phyloP scores from a whole-genome alignment of 2,797 vertebrate species.

The Sebastes hubbsi region DNA sequence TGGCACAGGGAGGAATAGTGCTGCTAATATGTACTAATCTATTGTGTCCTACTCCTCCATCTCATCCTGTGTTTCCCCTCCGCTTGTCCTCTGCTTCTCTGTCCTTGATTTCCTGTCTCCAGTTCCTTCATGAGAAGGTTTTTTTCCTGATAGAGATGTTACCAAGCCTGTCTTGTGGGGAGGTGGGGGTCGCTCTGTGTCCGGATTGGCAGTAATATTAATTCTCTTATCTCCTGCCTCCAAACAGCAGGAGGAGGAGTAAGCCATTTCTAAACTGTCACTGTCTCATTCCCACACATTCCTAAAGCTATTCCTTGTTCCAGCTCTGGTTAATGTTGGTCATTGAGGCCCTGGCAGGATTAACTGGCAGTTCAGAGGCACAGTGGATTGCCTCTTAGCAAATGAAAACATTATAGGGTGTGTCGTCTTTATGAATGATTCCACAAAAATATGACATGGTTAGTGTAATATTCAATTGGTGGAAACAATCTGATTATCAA shows the following conservation, averaged over 20 bases:
- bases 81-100: slow-evolving; percentile 17
- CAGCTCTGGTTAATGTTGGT: slow-evolving; percentile 26
- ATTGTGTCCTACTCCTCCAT: slow-evolving; percentile 30
- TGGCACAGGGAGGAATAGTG: slow-evolving; percentile 45
- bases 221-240: slow-evolving; percentile 78
- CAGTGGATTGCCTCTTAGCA: neutral
- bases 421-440: neutral
- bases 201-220: slow-evolving; percentile 56
- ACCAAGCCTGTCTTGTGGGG: slow-evolving; percentile 44
- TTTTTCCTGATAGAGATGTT: slow-evolving; percentile 65
- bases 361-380: slow-evolving; percentile 2
- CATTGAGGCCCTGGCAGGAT: slow-evolving; percentile 33
- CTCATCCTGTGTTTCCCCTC: slow-evolving; percentile 15
- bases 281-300: slow-evolving; percentile 33
- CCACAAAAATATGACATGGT: neutral
- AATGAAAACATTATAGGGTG: neutral
- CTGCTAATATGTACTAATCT: slow-evolving; percentile 47
- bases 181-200: slow-evolving; percentile 33
- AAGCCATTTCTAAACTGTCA: slow-evolving; percentile 50
- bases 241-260: slow-evolving; percentile 68
- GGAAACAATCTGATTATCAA: neutral
- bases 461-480: neutral
- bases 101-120: slow-evolving; percentile 52
- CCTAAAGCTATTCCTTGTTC: slow-evolving; percentile 24
- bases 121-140: slow-evolving; percentile 8